Percentiles rank a stretch among this genome's conserved stretches.
phyloP scores from a whole-genome alignment of 2,888 invertebrate genomes.

The Chrysomela aeneicollis region DNA sequence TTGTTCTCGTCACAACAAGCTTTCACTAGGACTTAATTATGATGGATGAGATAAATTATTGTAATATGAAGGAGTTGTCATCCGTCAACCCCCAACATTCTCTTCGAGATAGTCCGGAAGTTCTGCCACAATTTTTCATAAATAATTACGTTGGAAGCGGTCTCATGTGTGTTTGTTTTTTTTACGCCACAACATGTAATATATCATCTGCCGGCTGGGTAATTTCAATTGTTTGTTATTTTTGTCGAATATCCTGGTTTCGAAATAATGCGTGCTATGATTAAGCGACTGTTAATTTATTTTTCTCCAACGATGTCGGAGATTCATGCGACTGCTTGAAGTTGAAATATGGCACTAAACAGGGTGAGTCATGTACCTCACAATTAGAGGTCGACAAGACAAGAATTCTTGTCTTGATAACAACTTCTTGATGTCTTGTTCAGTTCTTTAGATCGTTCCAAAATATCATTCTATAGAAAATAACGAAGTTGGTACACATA shows the following conservation, averaged over 20 bases:
- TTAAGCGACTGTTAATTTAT: not conserved
- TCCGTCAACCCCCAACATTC: slow-evolving; percentile 13
- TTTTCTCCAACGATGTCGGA: not conserved
- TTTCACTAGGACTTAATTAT: not conserved
- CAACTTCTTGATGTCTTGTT: too few species aligned
- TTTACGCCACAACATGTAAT: slow-evolving; percentile 22
- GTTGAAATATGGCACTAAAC: too few species aligned
- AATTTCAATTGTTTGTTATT: slow-evolving; percentile 31
- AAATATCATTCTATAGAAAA: too few species aligned
- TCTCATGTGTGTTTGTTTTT: slow-evolving; percentile 21
- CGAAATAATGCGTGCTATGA: slow-evolving; percentile 8
- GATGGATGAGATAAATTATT: slow-evolving; percentile 16
- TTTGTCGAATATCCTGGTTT: slow-evolving; percentile 20
- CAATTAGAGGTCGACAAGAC: too few species aligned
- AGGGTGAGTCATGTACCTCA: too few species aligned
- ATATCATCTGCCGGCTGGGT: slow-evolving; percentile 26
- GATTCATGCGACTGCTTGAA: not conserved
- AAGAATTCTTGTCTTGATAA: too few species aligned
- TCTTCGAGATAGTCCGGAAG: not conserved
- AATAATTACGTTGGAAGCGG: slow-evolving; percentile 22
- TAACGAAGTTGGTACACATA: too few species aligned
- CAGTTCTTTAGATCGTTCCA: too few species aligned
- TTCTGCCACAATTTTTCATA: slow-evolving; percentile 2
- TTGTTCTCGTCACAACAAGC: not conserved
- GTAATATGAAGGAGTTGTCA: slow-evolving; percentile 21